These are phyloP conservation scores for Sphaerodactylus townsendi DNA, from an alignment of 2,113 vertebrate species.

Conservation along the genomic window DNA sequence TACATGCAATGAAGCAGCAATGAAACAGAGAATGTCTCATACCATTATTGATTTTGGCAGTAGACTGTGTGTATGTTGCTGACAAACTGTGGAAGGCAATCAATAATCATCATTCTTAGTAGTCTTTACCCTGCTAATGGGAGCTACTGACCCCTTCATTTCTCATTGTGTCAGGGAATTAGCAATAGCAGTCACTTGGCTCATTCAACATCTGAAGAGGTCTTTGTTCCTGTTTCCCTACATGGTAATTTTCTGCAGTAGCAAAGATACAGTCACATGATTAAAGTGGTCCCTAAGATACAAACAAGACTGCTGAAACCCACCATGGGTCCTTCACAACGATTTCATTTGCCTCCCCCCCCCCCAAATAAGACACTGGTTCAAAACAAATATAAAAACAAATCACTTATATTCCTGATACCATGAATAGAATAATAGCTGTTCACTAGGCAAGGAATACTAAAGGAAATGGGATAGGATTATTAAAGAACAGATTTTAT, in stretches of 20 bases:
- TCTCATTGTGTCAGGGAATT: background rate
- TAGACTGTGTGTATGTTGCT: background rate
- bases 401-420: no score
- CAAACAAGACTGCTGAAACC: background rate
- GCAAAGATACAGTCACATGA: background rate
- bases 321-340: no score
- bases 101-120: constrained; percentile 45
- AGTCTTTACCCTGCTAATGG: constrained; percentile 25
- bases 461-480: no score
- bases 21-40: background rate
- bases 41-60: background rate
- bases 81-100: background rate
- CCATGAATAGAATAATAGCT: no score
- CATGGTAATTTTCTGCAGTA: background rate
- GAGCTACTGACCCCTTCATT: constrained; percentile 16
- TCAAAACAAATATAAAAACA: no score
- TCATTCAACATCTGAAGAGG: background rate
- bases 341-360: no score
- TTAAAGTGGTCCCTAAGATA: background rate
- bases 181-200: background rate
- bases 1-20: background rate
- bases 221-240: background rate
- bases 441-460: no score
- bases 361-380: no score
- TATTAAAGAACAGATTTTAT: no score